These are phyloP conservation scores for Gymnosoma rotundatum DNA, from an alignment of 2,888 invertebrate genomes.

Conservation along the genomic window DNA sequence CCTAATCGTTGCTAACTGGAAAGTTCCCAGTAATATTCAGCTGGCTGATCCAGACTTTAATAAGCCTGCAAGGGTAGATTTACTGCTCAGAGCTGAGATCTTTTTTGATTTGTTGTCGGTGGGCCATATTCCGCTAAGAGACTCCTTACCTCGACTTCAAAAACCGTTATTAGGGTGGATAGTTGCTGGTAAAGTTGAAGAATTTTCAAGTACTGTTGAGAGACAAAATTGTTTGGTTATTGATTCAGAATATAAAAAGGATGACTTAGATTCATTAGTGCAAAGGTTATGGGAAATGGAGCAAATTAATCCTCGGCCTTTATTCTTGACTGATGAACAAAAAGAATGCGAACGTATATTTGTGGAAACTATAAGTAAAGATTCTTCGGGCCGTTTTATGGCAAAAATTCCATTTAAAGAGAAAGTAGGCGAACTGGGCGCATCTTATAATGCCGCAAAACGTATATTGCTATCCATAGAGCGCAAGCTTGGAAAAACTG, in stretches of 20 bases:
- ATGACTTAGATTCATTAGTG: neutral
- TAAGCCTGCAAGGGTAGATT: neutral
- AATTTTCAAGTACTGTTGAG: neutral
- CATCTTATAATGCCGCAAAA: constrained; percentile 32
- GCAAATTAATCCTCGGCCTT: no score
- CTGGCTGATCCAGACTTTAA: constrained; percentile 47
- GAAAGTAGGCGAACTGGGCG: constrained; percentile 26
- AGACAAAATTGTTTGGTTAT: neutral
- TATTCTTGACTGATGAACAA: constrained; percentile 23
- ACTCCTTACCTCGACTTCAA: constrained; percentile 30
- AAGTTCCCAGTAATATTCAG: constrained; percentile 1
- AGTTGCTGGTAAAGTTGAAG: constrained; percentile 20
- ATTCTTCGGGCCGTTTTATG: constrained; percentile 33
- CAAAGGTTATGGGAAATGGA: constrained; percentile 7
- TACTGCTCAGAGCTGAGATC: no score
- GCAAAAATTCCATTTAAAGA: constrained; percentile 50
- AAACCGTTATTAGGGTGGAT: constrained; percentile 51
- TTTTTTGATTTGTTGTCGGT: constrained; percentile 25
- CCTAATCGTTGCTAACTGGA: neutral
- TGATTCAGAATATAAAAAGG: neutral
- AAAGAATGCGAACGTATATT: constrained; percentile 22
- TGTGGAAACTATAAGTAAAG: constrained; percentile 17
- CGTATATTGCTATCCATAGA: constrained; percentile 22
- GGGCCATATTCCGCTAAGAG: neutral
- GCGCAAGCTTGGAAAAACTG: neutral